Evolutionary conservation across 2,888 invertebrate species (phyloP).

Genomic region (Eretmocerus hayati): DNA sequence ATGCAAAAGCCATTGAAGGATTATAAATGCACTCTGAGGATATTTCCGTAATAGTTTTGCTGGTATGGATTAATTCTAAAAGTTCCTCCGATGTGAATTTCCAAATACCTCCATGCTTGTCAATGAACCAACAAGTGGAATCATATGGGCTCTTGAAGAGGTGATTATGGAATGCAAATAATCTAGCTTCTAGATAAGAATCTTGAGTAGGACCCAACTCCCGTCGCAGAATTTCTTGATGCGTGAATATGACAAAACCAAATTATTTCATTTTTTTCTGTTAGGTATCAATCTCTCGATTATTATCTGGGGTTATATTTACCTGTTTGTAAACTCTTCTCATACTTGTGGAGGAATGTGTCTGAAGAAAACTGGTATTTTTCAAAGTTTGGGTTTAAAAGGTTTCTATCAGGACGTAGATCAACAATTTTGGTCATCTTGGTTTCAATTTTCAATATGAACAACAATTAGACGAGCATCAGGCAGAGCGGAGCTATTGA

Average conservation of each 20-base stretch:
- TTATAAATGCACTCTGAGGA: slow-evolving; percentile 29
- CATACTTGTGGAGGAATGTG: slow-evolving; percentile 25
- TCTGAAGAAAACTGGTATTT: slow-evolving; percentile 40
- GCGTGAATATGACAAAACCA: neutral
- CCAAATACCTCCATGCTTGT: slow-evolving; percentile 34
- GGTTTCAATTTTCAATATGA: too few species aligned
- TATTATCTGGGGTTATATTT: slow-evolving; percentile 15
- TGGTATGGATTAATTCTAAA: slow-evolving; percentile 25
- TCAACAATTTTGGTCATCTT: slow-evolving; percentile 40
- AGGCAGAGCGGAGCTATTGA: too few species aligned
- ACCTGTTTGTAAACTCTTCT: slow-evolving; percentile 32
- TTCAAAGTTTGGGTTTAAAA: slow-evolving; percentile 36
- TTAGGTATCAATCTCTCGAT: slow-evolving; percentile 1
- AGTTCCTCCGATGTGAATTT: slow-evolving; percentile 24
- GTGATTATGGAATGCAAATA: slow-evolving; percentile 44
- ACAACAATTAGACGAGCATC: too few species aligned
- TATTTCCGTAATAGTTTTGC: slow-evolving; percentile 15
- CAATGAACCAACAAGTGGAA: slow-evolving; percentile 39
- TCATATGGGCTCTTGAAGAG: slow-evolving; percentile 39
- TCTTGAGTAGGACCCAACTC: slow-evolving; percentile 35
- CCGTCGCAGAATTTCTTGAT: slow-evolving; percentile 35
- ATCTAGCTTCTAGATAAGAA: slow-evolving; percentile 39
- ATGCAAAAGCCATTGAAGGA: slow-evolving; percentile 39
- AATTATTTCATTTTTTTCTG: neutral
- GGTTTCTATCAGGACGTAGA: slow-evolving; percentile 32